Conservation (phyloP, 2,888 invertebrate genomes). For the Drosophila conformis region DNA sequence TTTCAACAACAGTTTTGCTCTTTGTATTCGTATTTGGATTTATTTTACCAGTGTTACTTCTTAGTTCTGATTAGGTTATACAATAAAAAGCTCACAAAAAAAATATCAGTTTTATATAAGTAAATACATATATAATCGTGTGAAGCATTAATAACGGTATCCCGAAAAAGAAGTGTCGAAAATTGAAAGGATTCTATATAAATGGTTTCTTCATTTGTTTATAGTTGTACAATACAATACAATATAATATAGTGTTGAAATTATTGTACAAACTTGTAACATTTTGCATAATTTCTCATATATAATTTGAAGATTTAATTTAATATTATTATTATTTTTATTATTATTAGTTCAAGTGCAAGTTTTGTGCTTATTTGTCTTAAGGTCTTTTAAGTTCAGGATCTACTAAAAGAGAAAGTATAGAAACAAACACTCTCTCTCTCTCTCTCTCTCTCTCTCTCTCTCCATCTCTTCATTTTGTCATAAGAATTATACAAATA, state of each 20-base stretch:
- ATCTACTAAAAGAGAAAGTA: constrained; percentile 38
- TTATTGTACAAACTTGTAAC: constrained; percentile 70
- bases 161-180: constrained; percentile 41
- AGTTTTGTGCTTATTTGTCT: constrained; percentile 48
- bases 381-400: constrained; percentile 35
- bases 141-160: constrained; percentile 46
- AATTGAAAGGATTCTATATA: constrained; percentile 49
- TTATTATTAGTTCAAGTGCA: constrained; percentile 38
- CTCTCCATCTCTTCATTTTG: background rate
- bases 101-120: constrained; percentile 26
- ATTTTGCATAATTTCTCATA: constrained; percentile 44
- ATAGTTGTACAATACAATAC: constrained; percentile 33
- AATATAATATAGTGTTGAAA: constrained; percentile 44
- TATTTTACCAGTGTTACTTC: constrained; percentile 18
- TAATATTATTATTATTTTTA: constrained; percentile 17
- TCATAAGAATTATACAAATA: constrained; percentile 53
- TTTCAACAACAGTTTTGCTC: constrained; percentile 65
- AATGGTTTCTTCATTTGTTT: constrained; percentile 9
- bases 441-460: background rate
- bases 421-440: constrained; percentile 11
- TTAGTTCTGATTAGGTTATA: constrained; percentile 44
- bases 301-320: constrained; percentile 19
- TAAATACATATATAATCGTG: constrained; percentile 38
- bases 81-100: constrained; percentile 59
- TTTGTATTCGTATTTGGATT: constrained; percentile 30